Percentiles rank a stretch among this genome's conserved stretches.
Conservation (phyloP, 2,888 invertebrate species). For the Chaetogeoica ovagalla region DNA sequence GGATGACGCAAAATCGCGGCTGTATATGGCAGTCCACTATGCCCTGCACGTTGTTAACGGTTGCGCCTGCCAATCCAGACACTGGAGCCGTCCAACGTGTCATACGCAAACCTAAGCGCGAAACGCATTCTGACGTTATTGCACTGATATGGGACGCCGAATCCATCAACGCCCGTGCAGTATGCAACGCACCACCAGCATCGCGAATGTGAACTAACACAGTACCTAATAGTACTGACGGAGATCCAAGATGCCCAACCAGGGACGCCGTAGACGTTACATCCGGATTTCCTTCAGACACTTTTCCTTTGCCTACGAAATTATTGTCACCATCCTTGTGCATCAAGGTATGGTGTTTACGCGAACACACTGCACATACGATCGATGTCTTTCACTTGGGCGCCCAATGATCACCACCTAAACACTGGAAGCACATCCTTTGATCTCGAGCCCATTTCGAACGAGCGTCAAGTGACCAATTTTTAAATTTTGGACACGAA, state of each 20-base stretch:
- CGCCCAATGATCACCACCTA: not conserved
- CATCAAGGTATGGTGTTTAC: too few relatives aligned
- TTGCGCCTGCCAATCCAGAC: not conserved
- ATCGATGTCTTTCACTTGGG: not conserved
- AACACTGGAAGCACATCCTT: not conserved
- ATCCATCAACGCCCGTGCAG: too few relatives aligned
- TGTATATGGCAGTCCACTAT: not conserved
- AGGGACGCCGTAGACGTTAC: not conserved
- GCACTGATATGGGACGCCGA: too few relatives aligned
- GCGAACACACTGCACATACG: not conserved
- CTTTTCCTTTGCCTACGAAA: too few relatives aligned
- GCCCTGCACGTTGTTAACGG: not conserved
- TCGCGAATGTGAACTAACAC: too few relatives aligned
- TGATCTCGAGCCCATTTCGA: not conserved
- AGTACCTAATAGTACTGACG: too few relatives aligned
- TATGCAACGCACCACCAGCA: too few relatives aligned
- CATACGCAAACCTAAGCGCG: not conserved
- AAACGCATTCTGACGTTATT: too few relatives aligned
- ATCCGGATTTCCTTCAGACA: not conserved
- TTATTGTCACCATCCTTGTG: not conserved
- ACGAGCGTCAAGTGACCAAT: too few relatives aligned
- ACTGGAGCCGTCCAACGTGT: not conserved
- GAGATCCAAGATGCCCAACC: not conserved
- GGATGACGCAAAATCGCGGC: not conserved
- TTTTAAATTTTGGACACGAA: too few relatives aligned